A percentile compares a stretch with the other conserved stretches of the same genome.
phyloP scores from a whole-genome alignment of 1,140 invertebrate genomes.

The Drosophila kurseongensis region DNA sequence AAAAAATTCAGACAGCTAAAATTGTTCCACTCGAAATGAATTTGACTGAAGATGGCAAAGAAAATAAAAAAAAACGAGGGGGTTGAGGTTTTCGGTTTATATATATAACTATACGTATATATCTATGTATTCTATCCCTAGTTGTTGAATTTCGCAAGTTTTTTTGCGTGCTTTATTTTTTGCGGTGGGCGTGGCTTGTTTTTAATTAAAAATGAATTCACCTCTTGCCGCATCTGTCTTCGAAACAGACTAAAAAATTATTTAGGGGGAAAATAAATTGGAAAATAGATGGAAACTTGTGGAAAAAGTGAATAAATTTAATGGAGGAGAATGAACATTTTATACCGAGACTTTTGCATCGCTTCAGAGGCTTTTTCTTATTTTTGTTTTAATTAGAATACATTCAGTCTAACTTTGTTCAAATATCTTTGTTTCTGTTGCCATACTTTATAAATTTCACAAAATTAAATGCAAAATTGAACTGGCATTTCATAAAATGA shows the following conservation, averaged over 20 bases:
- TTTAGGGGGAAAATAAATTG: constrained; percentile 10
- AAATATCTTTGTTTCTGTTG: neutral
- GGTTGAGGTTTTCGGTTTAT: constrained; percentile 29
- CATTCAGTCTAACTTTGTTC: no score
- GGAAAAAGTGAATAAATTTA: constrained; percentile 9
- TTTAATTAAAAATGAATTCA: constrained; percentile 50
- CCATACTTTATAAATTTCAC: no score
- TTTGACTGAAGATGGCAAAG: constrained; percentile 31
- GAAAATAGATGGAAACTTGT: constrained; percentile 12
- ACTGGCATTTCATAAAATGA: no score
- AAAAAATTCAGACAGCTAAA: constrained; percentile 18
- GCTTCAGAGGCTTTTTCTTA: neutral
- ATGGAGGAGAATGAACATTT: constrained; percentile 3
- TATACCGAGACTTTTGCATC: neutral
- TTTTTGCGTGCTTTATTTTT: constrained; percentile 10
- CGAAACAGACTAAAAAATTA: constrained; percentile 13
- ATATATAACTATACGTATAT: neutral
- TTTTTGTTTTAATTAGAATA: neutral
- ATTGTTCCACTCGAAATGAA: constrained; percentile 45
- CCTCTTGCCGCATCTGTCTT: constrained; percentile 27
- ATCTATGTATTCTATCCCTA: constrained; percentile 9
- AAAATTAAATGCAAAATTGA: no score
- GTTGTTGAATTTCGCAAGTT: constrained; percentile 17
- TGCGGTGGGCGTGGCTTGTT: constrained; percentile 29
- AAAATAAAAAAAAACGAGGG: neutral